phyloP scores from a whole-genome alignment of 2,797 vertebrate genomes.

The Gymnoscopelus braueri region DNA sequence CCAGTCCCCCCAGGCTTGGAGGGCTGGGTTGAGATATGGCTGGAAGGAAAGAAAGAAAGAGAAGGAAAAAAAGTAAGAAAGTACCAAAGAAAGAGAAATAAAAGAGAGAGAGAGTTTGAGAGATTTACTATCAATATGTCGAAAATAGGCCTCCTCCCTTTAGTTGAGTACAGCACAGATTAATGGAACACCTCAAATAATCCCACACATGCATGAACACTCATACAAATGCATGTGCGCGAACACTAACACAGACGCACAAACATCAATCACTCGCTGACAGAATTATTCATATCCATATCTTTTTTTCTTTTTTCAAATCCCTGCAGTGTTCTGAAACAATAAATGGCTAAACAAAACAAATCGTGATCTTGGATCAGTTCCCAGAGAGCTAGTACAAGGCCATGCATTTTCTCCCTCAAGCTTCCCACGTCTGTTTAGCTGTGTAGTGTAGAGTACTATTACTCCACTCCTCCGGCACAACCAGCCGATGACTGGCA shows the following conservation, averaged over 20 bases:
- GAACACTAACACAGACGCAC: constrained; percentile 13
- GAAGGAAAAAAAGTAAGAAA: constrained; percentile 26
- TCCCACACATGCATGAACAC: neutral
- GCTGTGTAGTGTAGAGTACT: too few relatives aligned
- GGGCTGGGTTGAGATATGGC: constrained; percentile 34
- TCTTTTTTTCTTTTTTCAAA: neutral
- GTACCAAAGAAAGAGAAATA: neutral
- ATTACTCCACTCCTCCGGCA: too few relatives aligned
- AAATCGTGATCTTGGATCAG: constrained; percentile 14
- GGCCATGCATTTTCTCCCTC: neutral
- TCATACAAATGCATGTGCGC: neutral
- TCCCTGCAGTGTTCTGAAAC: constrained; percentile 18
- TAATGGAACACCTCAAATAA: constrained; percentile 42
- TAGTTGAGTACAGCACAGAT: constrained; percentile 52
- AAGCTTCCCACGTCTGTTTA: neutral
- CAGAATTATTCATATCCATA: constrained; percentile 1
- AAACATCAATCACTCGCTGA: constrained; percentile 38
- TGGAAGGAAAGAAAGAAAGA: constrained; percentile 32
- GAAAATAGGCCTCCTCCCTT: constrained; percentile 47
- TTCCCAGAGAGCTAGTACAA: constrained; percentile 13
- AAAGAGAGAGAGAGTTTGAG: constrained; percentile 30
- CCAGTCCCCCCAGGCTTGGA: constrained; percentile 49
- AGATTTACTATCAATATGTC: constrained; percentile 56
- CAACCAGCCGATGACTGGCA: too few relatives aligned
- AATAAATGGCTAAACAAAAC: constrained; percentile 8